Evolutionary conservation across 2,888 invertebrate genomes (phyloP).

Genomic region (Ophion ventricosus): DNA sequence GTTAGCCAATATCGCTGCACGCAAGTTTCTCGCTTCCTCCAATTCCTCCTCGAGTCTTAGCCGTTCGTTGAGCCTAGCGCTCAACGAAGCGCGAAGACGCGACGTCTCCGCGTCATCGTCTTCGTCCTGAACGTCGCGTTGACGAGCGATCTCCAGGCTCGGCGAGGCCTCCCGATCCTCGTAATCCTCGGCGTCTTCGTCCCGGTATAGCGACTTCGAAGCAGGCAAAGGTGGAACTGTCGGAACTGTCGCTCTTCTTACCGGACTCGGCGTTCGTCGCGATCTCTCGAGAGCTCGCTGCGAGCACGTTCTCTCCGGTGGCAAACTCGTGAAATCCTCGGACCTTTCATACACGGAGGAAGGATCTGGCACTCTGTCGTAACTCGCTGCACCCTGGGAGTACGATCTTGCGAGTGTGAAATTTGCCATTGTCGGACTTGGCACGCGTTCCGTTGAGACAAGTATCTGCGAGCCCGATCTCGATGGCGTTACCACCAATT

Average conservation of each 20-base stretch:
- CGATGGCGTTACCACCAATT: slow-evolving; percentile 79
- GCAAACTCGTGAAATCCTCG: slow-evolving; percentile 53
- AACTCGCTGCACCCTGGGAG: slow-evolving; percentile 33
- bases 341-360: background rate
- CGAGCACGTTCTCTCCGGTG: slow-evolving; percentile 58
- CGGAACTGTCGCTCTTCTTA: slow-evolving; percentile 53
- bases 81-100: slow-evolving; percentile 53
- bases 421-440: slow-evolving; percentile 72
- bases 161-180: slow-evolving; percentile 35
- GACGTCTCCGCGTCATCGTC: slow-evolving; percentile 59
- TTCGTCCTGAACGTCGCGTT: background rate
- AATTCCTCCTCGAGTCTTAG: slow-evolving; percentile 67
- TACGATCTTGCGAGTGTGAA: slow-evolving; percentile 46
- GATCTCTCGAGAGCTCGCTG: slow-evolving; percentile 32
- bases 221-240: slow-evolving; percentile 64
- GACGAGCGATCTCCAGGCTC: slow-evolving; percentile 5
- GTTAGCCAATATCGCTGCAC: slow-evolving; percentile 73
- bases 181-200: slow-evolving; percentile 33
- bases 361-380: slow-evolving; percentile 45
- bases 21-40: slow-evolving; percentile 65
- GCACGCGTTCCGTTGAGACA: slow-evolving; percentile 80
- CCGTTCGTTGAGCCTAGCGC: slow-evolving; percentile 39
- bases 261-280: slow-evolving; percentile 51
- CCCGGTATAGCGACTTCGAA: slow-evolving; percentile 45
- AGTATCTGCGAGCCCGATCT: slow-evolving; percentile 79